Percentiles rank a stretch among this genome's conserved stretches.
phyloP scores from a whole-genome alignment of 2,797 vertebrate species.

The Acrossocheilus wenchowensis region DNA sequence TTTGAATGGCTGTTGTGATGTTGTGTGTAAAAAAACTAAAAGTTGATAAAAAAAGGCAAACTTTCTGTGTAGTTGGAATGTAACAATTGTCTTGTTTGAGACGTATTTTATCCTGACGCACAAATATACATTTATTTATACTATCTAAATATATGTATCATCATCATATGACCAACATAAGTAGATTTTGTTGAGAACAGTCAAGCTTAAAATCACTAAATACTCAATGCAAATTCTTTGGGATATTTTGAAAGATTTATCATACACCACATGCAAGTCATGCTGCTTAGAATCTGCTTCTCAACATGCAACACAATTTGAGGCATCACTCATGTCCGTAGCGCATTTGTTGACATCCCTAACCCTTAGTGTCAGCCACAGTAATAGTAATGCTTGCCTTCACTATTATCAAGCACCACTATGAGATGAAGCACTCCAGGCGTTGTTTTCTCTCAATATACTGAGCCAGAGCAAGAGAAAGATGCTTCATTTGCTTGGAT shows the following conservation, averaged over 20 bases:
- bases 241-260: neutral
- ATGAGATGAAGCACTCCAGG: constrained; percentile 36
- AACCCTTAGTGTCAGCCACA: neutral
- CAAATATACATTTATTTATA: neutral
- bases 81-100: neutral
- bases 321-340: constrained; percentile 6
- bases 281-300: neutral
- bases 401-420: constrained; percentile 23
- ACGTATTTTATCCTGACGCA: neutral
- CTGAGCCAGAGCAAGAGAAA: constrained; percentile 15
- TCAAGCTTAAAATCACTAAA: neutral
- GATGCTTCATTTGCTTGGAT: constrained; percentile 21
- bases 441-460: constrained; percentile 38
- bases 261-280: neutral
- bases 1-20: too few species aligned
- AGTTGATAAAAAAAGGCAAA: neutral
- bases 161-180: neutral
- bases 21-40: too few species aligned
- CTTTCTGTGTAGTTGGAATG: neutral
- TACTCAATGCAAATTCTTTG: neutral
- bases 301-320: neutral
- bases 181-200: neutral
- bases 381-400: neutral
- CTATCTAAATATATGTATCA: neutral
- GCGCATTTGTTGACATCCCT: constrained; percentile 25